Evolutionary conservation across 2,888 invertebrate species (phyloP).

Genomic region (Cotesia congregata): DNA sequence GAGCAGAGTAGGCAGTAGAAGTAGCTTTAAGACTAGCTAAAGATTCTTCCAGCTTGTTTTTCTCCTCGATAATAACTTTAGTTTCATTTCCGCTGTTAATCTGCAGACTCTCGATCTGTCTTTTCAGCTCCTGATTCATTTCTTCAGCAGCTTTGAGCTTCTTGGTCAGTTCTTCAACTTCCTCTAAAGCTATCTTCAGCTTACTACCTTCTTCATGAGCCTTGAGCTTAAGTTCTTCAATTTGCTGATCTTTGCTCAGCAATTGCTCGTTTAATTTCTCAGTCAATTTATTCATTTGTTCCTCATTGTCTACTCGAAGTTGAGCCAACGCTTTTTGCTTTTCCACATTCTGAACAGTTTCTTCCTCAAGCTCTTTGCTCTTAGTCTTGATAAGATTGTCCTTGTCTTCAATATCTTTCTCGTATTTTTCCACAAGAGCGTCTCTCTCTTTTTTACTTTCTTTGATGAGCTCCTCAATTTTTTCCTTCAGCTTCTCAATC

Average conservation of each 20-base stretch:
- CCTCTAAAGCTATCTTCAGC: slow-evolving; percentile 66
- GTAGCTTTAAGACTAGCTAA: slow-evolving; percentile 74
- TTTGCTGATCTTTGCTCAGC: slow-evolving; percentile 72
- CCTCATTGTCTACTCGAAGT: slow-evolving; percentile 53
- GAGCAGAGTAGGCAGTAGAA: slow-evolving; percentile 74
- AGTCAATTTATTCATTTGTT: slow-evolving; percentile 55
- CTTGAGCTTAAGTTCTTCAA: slow-evolving; percentile 72
- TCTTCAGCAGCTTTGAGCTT: slow-evolving; percentile 70
- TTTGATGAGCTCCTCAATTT: slow-evolving; percentile 68
- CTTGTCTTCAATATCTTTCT: slow-evolving; percentile 73
- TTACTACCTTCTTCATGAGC: slow-evolving; percentile 70
- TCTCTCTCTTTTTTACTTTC: slow-evolving; percentile 69
- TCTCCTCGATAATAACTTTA: slow-evolving; percentile 55
- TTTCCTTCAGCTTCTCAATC: slow-evolving; percentile 58
- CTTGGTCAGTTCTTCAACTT: slow-evolving; percentile 53
- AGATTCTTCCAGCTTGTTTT: slow-evolving; percentile 63
- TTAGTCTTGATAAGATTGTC: slow-evolving; percentile 68
- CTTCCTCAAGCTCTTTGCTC: slow-evolving; percentile 51
- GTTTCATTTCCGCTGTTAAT: slow-evolving; percentile 73
- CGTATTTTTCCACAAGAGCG: slow-evolving; percentile 71
- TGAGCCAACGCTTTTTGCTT: slow-evolving; percentile 54
- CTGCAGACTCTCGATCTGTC: slow-evolving; percentile 68
- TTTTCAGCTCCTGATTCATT: slow-evolving; percentile 72
- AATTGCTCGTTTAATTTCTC: slow-evolving; percentile 71
- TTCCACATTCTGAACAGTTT: slow-evolving; percentile 51